Base-by-base conservation (phyloP, 2,797 vertebrate species). In the Coregonus suidteri region DNA sequence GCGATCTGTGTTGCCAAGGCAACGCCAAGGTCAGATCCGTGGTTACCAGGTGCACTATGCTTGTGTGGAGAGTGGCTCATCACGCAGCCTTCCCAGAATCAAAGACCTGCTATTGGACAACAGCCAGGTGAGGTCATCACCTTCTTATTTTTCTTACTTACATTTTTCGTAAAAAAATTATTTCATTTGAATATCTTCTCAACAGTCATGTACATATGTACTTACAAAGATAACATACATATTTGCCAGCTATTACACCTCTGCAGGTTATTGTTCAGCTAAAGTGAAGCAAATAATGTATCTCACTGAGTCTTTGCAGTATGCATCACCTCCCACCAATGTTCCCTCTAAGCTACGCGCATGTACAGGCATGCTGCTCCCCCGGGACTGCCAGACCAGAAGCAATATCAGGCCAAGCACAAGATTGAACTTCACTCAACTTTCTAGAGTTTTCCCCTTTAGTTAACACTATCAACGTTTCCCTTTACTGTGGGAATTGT, bases 11-110 rank as follows among this genome's bases (percentile, higher is more conserved):
- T 88, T 95, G 86, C 96, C 95, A 78, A 95, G 93, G 91, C 94
- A 95, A 82, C 96, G 94, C 76, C 97, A 97, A 0, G 96, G 98
- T 80, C 96, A 98, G 92, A 95, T 98, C 77, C 96, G 96, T 0
- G 96, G 97, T 82, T 98, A 98, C 94, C 97, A 99, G 92, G 96
- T 98, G 83, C 97, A 97, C 91, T 98, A 96, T 1, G 95, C 94
- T 3, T 94, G 89, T 6, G 92, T 95, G 84, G 96, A 96, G 82
- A 94, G 95, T 5, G 90, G 95, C 7, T 95, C 97, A 93, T 96
- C 97, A 64, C 93, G 93, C 37, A 96, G 94, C 85, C 93, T 96
- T 75, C 96, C 96, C 81, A 92, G 94, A 69, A 98, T 98, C 90
- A 97, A 96, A 94, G 97, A 97, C 70, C 85, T 98, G 86, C 94